These are phyloP conservation scores for Nematostella vectensis DNA, from an alignment of 92 coral and sea anemone genomes.

Conservation along the genomic window DNA sequence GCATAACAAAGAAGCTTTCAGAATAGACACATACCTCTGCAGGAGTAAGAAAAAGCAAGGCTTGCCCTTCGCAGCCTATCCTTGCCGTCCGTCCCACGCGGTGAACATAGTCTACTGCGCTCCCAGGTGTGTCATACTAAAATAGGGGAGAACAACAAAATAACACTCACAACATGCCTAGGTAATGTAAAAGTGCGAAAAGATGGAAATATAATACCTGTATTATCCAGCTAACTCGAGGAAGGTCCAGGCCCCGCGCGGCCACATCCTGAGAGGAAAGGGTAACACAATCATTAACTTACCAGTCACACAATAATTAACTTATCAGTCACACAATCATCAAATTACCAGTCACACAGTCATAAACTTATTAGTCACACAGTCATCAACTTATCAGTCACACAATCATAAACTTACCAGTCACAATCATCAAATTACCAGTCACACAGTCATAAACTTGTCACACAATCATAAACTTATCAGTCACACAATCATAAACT, in stretches of 20 bases:
- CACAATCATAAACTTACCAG: no score
- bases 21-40: conserved; percentile 81
- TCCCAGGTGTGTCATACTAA: conserved; percentile 89
- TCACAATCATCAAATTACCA: no score
- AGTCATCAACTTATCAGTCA: no score
- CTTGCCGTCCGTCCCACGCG: conserved; percentile 98
- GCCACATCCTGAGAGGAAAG: conserved; percentile 70
- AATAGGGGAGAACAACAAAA: neutral
- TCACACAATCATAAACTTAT: no score
- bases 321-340: no score
- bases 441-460: no score
- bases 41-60: conserved; percentile 78
- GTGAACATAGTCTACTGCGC: conserved; percentile 82
- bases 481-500: no score
- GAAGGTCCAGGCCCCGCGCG: conserved; percentile 91
- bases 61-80: conserved; percentile 75
- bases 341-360: no score
- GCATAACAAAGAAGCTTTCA: no score
- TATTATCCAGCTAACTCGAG: conserved; percentile 81
- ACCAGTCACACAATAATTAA: no score
- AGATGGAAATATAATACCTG: conserved; percentile 40
- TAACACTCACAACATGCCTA: neutral
- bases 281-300: neutral
- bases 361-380: no score
- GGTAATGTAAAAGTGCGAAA: neutral